Conservation (phyloP, 92 coral and sea anemone species). For the Epizoanthus fatuus region DNA sequence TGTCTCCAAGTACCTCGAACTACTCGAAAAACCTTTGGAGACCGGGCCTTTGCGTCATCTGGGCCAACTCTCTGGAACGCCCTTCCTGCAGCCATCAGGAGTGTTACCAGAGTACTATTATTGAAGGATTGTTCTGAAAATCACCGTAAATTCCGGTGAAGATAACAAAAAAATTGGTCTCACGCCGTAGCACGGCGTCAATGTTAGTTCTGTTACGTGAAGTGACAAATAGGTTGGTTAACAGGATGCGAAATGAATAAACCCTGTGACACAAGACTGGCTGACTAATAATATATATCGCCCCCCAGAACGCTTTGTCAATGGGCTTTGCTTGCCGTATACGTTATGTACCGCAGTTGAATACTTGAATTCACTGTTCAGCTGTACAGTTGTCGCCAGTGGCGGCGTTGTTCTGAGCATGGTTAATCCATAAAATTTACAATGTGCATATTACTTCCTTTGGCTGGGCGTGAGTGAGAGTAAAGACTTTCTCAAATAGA, state of each 20-base stretch:
- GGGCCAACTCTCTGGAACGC: no score
- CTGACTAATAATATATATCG: slow-evolving; percentile 40
- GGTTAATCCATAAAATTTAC: no score
- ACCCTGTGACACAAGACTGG: slow-evolving; percentile 18
- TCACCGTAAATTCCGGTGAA: no score
- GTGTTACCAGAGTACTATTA: no score
- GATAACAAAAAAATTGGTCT: no score
- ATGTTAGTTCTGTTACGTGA: slow-evolving; percentile 17
- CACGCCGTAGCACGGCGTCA: not conserved
- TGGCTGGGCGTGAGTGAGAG: not conserved
- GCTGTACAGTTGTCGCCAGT: not conserved
- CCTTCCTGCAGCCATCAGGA: no score
- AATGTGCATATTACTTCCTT: not conserved
- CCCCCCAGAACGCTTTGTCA: slow-evolving; percentile 84
- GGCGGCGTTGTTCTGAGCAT: not conserved
- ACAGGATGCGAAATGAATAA: not conserved
- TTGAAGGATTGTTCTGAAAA: not conserved
- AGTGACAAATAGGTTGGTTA: slow-evolving; percentile 16
- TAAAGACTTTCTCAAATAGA: not conserved
- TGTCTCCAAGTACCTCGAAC: no score
- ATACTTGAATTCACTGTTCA: slow-evolving; percentile 8
- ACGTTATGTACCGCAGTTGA: slow-evolving; percentile 16
- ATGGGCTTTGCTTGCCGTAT: slow-evolving; percentile 42
- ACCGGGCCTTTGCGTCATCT: no score
- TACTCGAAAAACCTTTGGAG: no score